Evolutionary conservation across 2,888 invertebrate species (phyloP), one percentile per base, ranked within the genome.

Genomic region (Acanthopleura granulata): DNA sequence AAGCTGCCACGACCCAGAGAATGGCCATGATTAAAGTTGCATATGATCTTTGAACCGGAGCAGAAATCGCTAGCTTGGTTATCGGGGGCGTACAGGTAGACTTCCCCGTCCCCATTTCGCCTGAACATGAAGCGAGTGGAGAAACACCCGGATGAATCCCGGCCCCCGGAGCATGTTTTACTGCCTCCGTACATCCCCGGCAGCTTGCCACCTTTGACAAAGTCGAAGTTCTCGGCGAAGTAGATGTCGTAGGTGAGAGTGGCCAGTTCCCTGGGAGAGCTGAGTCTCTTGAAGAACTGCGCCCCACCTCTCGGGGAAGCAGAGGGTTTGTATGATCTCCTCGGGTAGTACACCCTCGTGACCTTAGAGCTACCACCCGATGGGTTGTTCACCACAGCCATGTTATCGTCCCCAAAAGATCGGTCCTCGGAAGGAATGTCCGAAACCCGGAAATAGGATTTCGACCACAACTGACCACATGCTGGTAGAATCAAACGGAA

Each of bases 111-210:
- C 0, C 86, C 86, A 22, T 80, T 51, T 9, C 72, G 30, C 0
- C 86, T 77, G 85, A 84, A 87, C 86, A 87, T 86, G 25, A 84
- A 78, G 6, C 86, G 74, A 0, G 83, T 83, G n/a, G 84, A 84
- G 73, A 86, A 84, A 62, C 86, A 86, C 62, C 77, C 76, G 22
- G 79, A 77, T 1, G 82, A 75, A 29, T 78, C 77, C 15, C 80
- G 73, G 18, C 84, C 84, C 4, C 84, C 83, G n/a, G 84, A 85
- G 49, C 84, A 85, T 9, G 27, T 57, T 22, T 76, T 77, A 15
- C 62, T 73, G n/a, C 81, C 83, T 6, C 83, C 83, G 51, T 76
- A 84, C 16, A 84, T 72, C 18, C 86, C 86, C 0, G 86, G 84
- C 16, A 86, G 77, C 61, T 86, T 86, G 12, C 86, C 85, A 1